Evolutionary conservation across 2,888 invertebrate genomes (phyloP).

Genomic region (Euspilapteryx auroguttella): DNA sequence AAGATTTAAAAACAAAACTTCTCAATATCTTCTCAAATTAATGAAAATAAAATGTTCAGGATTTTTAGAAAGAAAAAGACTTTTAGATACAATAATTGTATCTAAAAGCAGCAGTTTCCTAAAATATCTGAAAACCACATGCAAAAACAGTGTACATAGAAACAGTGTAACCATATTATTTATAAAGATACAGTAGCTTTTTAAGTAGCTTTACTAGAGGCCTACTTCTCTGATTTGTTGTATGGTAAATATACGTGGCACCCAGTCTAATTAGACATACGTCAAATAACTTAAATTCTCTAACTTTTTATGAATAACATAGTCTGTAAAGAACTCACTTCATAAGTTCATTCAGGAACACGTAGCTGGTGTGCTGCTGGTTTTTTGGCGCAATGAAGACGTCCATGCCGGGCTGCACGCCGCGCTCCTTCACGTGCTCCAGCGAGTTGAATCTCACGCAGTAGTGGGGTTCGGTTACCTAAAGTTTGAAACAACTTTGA

Average conservation of each 20-base stretch:
- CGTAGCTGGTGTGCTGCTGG: constrained; percentile 72
- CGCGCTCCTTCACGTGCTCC: constrained; percentile 72
- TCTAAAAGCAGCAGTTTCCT: not conserved
- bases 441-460: constrained; percentile 85
- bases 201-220: too few species aligned
- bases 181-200: too few species aligned
- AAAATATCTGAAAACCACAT: not conserved
- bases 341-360: constrained; percentile 73
- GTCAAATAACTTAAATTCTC: not conserved
- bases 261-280: not conserved
- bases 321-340: constrained; percentile 46
- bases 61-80: too few species aligned
- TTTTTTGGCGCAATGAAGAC: constrained; percentile 85
- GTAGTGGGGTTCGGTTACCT: constrained; percentile 82
- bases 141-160: too few species aligned
- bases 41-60: too few species aligned
- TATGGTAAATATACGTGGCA: too few species aligned
- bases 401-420: constrained; percentile 66
- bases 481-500: too few species aligned
- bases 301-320: not conserved
- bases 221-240: too few species aligned
- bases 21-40: too few species aligned
- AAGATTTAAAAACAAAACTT: too few species aligned
- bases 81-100: too few species aligned
- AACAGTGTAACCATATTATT: too few species aligned